Evolutionary conservation across 35 echinoderm and acorn worm genomes (phyloP), one percentile per base, ranked within the genome.

Genomic region (Apostichopus californicus): DNA sequence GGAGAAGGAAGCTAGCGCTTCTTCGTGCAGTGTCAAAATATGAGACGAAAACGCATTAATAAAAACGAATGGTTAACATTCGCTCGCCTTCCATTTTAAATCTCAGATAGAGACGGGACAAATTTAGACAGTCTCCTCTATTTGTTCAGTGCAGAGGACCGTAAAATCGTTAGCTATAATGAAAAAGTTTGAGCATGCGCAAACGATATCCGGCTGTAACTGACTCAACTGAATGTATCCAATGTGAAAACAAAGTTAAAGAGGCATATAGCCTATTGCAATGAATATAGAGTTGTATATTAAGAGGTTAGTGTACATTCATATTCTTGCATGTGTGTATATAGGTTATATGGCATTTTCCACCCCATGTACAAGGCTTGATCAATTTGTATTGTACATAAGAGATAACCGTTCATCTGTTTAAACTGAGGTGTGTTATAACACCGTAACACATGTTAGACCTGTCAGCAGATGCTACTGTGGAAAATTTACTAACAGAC

Each of bases 1-100:
- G 17, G 71, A 75, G 71, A 75, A 17, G 81, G 54, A 85, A 58
- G 57, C 81, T 59, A 5, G 3, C 81, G 81, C 81, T 58, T 85
- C 55, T 58, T 85, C 55, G 58, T 59, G 12, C 55, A 58, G 81
- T 85, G 81, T 85, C 18, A 58, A 60, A 85, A 85, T 59, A 85
- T 85, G 55, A 56, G 23, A 13, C 23, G 55, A 59, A 56, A 85
- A 85, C 81, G 55, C 55, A 54, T 59, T 85, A 85, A 85, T 85
- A 59, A 46, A 46, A 46, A 85, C 57, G n/a, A 58, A 56, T 85
- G 81, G 13, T 54, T 59, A 85, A 58, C 81, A 85, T 85, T 81
- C 26, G 34, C 81, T 85, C 13, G 17, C 81, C 21, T 23, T 56
- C 54, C 58, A 20, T 59, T 58, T 59, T 85, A 81, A 81, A 81